Percentiles rank a stretch among this genome's conserved stretches.
These are phyloP conservation scores for Acrossocheilus wenchowensis DNA, from an alignment of 2,797 vertebrate genomes.

Conservation along the genomic window DNA sequence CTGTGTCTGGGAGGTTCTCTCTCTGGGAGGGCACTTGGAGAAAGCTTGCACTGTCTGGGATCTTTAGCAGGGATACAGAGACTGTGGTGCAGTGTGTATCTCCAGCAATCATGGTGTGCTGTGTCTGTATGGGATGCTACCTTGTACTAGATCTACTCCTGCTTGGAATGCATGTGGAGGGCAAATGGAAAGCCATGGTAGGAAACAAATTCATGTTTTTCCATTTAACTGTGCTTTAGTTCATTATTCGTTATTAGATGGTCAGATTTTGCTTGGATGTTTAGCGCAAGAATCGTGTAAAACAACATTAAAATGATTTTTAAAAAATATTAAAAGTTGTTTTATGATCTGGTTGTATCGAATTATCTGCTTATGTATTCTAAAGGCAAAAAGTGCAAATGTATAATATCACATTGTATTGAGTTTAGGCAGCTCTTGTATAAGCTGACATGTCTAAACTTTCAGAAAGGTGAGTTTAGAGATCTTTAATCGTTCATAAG, in stretches of 20 bases:
- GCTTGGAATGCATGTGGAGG: conserved; percentile 49
- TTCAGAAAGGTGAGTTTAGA: not conserved
- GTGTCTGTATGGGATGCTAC: conserved; percentile 55
- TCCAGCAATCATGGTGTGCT: conserved; percentile 68
- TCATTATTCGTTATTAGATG: not conserved
- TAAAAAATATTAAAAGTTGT: not conserved
- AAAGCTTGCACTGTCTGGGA: conserved; percentile 53
- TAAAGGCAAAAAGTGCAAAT: not conserved
- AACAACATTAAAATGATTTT: not conserved
- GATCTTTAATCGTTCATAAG: not conserved
- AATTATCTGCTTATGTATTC: not conserved
- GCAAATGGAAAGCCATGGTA: conserved; percentile 57
- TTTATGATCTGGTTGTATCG: not conserved
- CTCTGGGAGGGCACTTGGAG: conserved; percentile 54
- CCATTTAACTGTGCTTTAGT: not conserved
- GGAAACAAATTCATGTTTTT: conserved; percentile 16
- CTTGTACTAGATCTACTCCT: conserved; percentile 26
- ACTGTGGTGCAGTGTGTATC: conserved; percentile 57
- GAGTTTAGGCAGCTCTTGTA: not conserved
- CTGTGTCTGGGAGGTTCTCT: conserved; percentile 62
- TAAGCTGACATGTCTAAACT: not conserved
- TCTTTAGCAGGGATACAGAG: conserved; percentile 40
- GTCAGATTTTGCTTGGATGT: not conserved
- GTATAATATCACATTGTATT: not conserved
- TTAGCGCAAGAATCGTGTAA: not conserved